Percentiles rank a stretch among this genome's conserved stretches.
Evolutionary conservation across 2,797 vertebrate species (phyloP).

Genomic region (Cyprinodon diabolis): DNA sequence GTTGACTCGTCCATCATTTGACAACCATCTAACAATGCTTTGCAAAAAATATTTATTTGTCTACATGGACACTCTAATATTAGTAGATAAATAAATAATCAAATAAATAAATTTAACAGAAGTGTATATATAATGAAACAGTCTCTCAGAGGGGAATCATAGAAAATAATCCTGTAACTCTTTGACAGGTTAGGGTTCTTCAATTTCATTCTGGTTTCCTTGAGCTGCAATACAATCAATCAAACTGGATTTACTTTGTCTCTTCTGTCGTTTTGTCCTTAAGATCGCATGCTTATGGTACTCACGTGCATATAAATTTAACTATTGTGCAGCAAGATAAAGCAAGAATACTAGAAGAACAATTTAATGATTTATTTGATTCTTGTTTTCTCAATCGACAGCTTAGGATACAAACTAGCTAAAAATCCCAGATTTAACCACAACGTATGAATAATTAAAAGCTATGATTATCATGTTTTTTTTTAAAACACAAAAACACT

Average conservation of each 20-base stretch:
- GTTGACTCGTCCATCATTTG: constrained; percentile 46
- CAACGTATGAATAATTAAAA: constrained; percentile 8
- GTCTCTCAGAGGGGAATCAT: neutral
- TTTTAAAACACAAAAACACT: neutral
- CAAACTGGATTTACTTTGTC: constrained; percentile 3
- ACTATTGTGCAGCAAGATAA: constrained; percentile 43
- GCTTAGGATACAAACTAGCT: constrained; percentile 27
- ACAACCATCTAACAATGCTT: constrained; percentile 30
- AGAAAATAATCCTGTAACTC: neutral
- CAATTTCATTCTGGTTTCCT: neutral
- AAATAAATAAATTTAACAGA: constrained; percentile 17
- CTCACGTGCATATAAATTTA: constrained; percentile 35
- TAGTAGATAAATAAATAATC: neutral
- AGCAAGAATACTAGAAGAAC: constrained; percentile 60
- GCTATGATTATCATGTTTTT: neutral
- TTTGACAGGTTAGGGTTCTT: constrained; percentile 6
- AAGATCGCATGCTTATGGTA: constrained; percentile 38
- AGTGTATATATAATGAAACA: neutral
- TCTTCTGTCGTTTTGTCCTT: constrained; percentile 35
- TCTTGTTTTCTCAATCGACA: constrained; percentile 37
- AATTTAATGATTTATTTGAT: constrained; percentile 45
- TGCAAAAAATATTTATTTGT: constrained; percentile 18
- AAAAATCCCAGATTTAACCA: neutral
- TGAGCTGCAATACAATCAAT: constrained; percentile 20
- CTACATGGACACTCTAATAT: neutral